Conservation (phyloP, 2,113 vertebrate species). For the Psilopogon haemacephalus region DNA sequence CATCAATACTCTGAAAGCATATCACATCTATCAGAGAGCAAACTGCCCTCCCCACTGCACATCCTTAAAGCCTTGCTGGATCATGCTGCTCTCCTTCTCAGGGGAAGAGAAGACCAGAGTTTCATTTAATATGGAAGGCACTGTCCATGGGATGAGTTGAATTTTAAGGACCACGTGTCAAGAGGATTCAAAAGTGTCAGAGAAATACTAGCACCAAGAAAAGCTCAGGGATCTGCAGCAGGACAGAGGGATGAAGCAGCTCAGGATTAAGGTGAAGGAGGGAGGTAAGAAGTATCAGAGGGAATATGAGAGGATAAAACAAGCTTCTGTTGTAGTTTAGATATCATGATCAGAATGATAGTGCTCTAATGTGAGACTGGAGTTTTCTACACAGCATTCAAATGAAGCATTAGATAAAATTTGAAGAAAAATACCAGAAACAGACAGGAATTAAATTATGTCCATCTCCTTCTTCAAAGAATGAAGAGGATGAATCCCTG, state of each 20-base stretch:
- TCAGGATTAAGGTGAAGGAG: not conserved
- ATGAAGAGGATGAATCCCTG: not conserved
- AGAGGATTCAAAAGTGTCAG: not conserved
- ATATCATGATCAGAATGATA: not conserved
- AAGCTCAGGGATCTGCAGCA: not conserved
- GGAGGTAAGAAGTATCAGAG: not conserved
- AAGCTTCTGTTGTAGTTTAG: not conserved
- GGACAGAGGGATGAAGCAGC: not conserved
- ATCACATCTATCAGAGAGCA: not conserved
- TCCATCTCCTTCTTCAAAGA: not conserved
- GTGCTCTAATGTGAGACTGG: not conserved
- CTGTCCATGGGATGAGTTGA: fast-evolving
- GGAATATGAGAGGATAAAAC: not conserved
- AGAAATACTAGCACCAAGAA: not conserved
- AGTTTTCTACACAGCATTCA: not conserved
- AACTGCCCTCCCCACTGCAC: not conserved
- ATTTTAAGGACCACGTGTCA: not conserved
- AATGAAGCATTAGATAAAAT: not conserved
- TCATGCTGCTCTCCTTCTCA: not conserved
- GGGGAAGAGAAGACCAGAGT: not conserved
- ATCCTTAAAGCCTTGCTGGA: not conserved
- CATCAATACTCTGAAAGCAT: not conserved
- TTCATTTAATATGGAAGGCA: not conserved
- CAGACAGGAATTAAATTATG: not conserved
- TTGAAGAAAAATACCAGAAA: not conserved